phyloP scores from a whole-genome alignment of 1,140 invertebrate species.

The Amphibalanus amphitrite region DNA sequence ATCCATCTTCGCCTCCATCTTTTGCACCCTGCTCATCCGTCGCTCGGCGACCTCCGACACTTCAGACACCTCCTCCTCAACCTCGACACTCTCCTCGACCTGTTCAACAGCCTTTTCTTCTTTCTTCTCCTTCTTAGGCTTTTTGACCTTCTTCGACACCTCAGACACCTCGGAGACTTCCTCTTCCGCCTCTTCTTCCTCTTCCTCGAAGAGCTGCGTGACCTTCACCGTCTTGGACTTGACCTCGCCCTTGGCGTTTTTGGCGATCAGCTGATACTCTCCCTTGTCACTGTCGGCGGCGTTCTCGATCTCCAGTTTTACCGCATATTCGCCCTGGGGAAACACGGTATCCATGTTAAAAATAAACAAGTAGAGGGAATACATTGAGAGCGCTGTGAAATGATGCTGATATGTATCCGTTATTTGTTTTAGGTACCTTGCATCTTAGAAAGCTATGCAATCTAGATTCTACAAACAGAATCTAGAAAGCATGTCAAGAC shows the following conservation, averaged over 20 bases:
- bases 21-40: too few species aligned
- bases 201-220: conserved; percentile 28
- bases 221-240: conserved; percentile 75
- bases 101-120: conserved; percentile 13
- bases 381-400: too few species aligned
- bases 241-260: conserved; percentile 83
- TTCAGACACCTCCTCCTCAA: neutral
- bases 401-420: too few species aligned
- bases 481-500: too few species aligned
- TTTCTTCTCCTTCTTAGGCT: conserved; percentile 16
- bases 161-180: conserved; percentile 21
- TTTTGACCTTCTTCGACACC: conserved; percentile 18
- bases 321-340: conserved; percentile 58
- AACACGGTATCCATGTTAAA: conserved; percentile 6
- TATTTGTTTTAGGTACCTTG: too few species aligned
- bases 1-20: conserved; percentile 5
- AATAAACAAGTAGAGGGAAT: too few species aligned
- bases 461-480: too few species aligned
- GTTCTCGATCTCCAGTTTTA: conserved; percentile 71
- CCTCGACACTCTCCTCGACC: conserved; percentile 12
- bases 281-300: conserved; percentile 62
- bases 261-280: conserved; percentile 72
- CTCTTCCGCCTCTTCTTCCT: conserved; percentile 22
- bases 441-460: too few species aligned
- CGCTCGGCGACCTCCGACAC: too few species aligned